Conservation (phyloP, 2,888 invertebrate species). For the Xanthia icteritia region DNA sequence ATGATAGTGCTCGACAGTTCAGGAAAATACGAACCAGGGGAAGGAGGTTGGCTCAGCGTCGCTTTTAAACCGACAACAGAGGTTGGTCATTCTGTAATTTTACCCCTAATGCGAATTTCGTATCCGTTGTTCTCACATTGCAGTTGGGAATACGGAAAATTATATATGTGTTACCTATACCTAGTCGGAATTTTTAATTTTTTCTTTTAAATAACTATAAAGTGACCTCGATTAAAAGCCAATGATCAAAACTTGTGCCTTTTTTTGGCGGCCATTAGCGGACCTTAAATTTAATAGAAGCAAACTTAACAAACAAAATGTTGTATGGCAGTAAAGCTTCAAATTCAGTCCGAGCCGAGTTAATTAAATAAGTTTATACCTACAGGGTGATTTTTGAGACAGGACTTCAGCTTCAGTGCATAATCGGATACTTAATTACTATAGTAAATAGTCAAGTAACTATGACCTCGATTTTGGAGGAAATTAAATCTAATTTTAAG, state of each 20-base stretch:
- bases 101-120: neutral
- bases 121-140: neutral
- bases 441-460: no score
- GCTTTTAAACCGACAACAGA: constrained; percentile 90
- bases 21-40: constrained; percentile 87
- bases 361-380: neutral
- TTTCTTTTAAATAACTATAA: no score
- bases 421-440: no score
- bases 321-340: neutral
- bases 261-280: no score
- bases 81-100: constrained; percentile 67
- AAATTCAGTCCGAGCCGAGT: neutral
- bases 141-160: neutral
- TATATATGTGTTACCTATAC: no score
- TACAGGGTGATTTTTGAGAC: neutral
- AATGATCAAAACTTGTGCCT: no score
- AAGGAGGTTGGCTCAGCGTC: constrained; percentile 88
- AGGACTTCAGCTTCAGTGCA: neutral
- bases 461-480: no score
- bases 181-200: no score
- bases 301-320: no score
- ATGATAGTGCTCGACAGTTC: constrained; percentile 82
- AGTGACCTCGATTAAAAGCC: no score
- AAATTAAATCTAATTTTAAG: neutral
- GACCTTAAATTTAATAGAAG: no score